Base-by-base conservation (phyloP, 1,140 invertebrate genomes). In the Saxidomus purpurata region DNA sequence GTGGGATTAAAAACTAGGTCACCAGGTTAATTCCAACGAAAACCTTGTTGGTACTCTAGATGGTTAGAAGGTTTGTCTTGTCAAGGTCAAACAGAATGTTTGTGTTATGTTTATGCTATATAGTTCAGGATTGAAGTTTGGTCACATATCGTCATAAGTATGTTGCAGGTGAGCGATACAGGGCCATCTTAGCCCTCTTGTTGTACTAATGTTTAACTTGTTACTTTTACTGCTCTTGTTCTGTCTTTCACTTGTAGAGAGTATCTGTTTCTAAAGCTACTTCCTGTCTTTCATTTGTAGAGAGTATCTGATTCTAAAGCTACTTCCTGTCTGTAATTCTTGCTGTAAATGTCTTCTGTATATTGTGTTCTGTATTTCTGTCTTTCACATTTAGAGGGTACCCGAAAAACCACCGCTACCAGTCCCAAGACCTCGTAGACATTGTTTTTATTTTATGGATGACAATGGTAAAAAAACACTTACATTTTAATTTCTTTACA, bases 371-470 rank as follows among this genome's bases (percentile, higher is more conserved):
- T 49, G 8, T 49, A n/a, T 28, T 76, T 28, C 71, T 76, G 11
- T 43, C 71, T 17, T 31, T 25, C 71, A 43, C 40, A 22, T 19
- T 13, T 25, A 76, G 71, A 47, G 25, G 49, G 71, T 49, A n/a
- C 40, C 71, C 1, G 71, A 40, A 25, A 13, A 49, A 9, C 47
- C 22, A 25, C 22, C 40, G 11, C 71, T 76, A 8, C 71, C 71
- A 6, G 40, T 76, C 25, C 71, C 71, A 22, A 40, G 71, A 76
- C 71, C 71, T 47, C 38, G 34, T 17, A 76, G 71, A 47, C 36
- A n/a, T 19, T 76, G 19, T 38, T 76, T 76, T n/a, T 76, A 76
- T 76, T 76, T 76, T 38, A 3, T 76, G 38, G 71, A 76, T 40
- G 40, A 76, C n/a, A 6, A 76, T 25, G 71, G 71, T 76, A 76